These are phyloP conservation scores for Dermochelys coriacea DNA, from an alignment of 2,797 vertebrate species.

Conservation along the genomic window DNA sequence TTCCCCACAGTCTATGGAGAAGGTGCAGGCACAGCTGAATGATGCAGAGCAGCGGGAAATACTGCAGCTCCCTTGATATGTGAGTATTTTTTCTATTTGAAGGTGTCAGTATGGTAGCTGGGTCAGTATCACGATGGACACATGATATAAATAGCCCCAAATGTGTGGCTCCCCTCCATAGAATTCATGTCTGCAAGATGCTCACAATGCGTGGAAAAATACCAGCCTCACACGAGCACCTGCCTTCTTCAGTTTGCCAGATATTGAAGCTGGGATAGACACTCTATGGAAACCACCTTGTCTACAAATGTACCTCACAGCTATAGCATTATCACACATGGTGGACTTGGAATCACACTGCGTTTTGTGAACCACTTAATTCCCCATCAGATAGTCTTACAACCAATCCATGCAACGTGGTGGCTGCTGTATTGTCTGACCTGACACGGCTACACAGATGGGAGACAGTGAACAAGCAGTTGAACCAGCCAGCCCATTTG, in stretches of 20 bases:
- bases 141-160: too few relatives aligned
- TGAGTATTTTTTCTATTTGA: too few relatives aligned
- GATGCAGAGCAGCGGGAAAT: too few relatives aligned
- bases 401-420: neutral
- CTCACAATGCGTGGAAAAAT: neutral
- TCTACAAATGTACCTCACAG: neutral
- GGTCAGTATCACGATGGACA: too few relatives aligned
- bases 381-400: neutral
- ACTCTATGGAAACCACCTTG: neutral
- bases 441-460: neutral
- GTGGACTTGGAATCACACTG: neutral
- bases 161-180: neutral
- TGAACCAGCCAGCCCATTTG: neutral
- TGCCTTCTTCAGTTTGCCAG: neutral
- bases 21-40: too few relatives aligned
- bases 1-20: too few relatives aligned
- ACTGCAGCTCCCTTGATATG: too few relatives aligned
- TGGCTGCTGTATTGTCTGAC: neutral
- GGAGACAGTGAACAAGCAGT: neutral
- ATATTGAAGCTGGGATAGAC: neutral
- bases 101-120: too few relatives aligned
- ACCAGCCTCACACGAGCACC: neutral
- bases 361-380: neutral
- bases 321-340: neutral
- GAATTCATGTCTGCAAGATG: neutral